Evolutionary conservation across 2,888 invertebrate genomes (phyloP).

Genomic region (Gymnoscelis rufifasciata): DNA sequence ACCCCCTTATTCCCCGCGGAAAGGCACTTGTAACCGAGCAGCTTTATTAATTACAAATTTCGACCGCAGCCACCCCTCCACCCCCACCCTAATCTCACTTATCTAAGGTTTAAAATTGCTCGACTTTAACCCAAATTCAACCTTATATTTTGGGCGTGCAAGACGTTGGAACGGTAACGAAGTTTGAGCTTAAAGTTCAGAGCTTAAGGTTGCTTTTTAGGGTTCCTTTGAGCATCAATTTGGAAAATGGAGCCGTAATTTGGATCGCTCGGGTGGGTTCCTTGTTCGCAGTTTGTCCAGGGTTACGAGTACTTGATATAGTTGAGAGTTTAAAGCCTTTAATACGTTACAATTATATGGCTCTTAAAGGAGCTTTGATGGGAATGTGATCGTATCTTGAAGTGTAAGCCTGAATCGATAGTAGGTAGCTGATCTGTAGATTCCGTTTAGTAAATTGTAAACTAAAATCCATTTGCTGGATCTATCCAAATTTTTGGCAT

Average conservation of each 20-base stretch:
- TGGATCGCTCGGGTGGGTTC: conserved; percentile 51
- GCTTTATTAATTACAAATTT: conserved; percentile 79
- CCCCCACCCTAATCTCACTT: conserved; percentile 49
- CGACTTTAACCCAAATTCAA: conserved; percentile 54
- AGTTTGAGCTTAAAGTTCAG: conserved; percentile 47
- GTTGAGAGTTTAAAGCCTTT: conserved; percentile 16
- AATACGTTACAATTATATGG: conserved; percentile 14
- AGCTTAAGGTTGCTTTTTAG: conserved; percentile 40
- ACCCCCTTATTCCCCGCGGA: conserved; percentile 57
- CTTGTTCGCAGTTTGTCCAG: conserved; percentile 52
- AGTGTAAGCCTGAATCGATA: too few species aligned
- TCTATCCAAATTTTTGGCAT: too few species aligned
- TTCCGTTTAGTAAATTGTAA: too few species aligned
- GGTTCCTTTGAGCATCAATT: conserved; percentile 61
- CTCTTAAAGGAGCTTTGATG: conserved; percentile 2
- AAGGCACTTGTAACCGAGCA: conserved; percentile 77
- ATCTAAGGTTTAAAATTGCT: conserved; percentile 58
- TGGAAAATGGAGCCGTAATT: conserved; percentile 77
- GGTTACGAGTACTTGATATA: conserved; percentile 26
- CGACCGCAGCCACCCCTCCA: conserved; percentile 57
- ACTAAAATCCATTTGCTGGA: too few species aligned
- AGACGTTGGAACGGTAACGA: conserved; percentile 34
- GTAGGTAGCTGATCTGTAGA: too few species aligned
- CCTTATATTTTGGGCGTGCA: conserved; percentile 74
- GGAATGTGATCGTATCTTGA: too few species aligned